Evolutionary conservation across 1,140 invertebrate species (phyloP), one percentile per base, ranked within the genome.

Genomic region (Zaprionus davidi): DNA sequence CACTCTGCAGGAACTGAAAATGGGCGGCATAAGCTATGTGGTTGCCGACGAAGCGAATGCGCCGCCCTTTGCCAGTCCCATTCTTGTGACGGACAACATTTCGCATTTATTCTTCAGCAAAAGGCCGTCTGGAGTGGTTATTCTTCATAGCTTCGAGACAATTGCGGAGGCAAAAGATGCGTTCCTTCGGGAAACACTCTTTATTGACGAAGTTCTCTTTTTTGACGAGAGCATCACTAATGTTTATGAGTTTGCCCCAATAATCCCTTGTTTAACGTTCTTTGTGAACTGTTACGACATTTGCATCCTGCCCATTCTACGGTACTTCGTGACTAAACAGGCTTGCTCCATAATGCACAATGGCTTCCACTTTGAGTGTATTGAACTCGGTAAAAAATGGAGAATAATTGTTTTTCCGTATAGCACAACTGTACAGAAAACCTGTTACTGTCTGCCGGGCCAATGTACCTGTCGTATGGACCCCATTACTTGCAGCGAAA

Each of bases 221-320:
- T 88, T 90, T 1, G 85, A 88, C 38, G 84, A 88, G 63, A 22
- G 51, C n/a, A 51, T 88, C 13, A 4, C 41, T 0, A 59, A 31
- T 22, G 64, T 84, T 41, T 88, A 51, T 13, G 11, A 51, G 4
- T 4, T 51, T 1, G 46, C 46, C 12, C 3, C 20, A 4, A 0
- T 2, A 4, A 5, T 51, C 4, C 22, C 3, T 5, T 22, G 20
- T 11, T 1, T 0, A 1, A 5, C 13, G 56, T 84, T 79, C 51
- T 88, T n/a, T 60, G 81, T 88, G 4, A 88, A 88, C 41, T 88
- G 84, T 51, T 46, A 66, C 22, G 85, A 81, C 9, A 69, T 74
- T 22, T 84, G 78, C 12, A 28, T 81, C 17, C 13, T 74, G 56
- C 78, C 86, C 44, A 88, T 88, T 12, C 49, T 84, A 49, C 65